Conservation (phyloP, 2,113 vertebrate genomes). For the Cettia cetti region DNA sequence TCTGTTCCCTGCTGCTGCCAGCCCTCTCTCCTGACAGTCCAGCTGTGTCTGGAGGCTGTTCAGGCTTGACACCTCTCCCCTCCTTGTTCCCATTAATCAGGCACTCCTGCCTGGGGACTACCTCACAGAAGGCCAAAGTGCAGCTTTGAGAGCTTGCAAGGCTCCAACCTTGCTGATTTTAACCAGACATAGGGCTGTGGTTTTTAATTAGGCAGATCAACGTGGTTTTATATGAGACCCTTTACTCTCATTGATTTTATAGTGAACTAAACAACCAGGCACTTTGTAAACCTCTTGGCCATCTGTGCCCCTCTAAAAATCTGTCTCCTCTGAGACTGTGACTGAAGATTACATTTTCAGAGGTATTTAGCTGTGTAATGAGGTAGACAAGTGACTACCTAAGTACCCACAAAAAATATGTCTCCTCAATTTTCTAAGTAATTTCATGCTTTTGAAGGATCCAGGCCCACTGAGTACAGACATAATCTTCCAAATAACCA, state of each 20-base stretch:
- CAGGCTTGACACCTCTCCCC: background rate
- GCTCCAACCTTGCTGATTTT: background rate
- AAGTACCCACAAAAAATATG: background rate
- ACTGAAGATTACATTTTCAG: background rate
- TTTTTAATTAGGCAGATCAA: background rate
- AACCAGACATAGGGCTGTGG: background rate
- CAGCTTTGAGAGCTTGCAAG: background rate
- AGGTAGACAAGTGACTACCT: background rate
- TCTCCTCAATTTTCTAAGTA: background rate
- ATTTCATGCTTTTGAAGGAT: background rate
- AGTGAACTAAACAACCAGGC: background rate
- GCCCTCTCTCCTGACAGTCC: background rate
- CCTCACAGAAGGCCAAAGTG: background rate
- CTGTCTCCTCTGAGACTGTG: background rate
- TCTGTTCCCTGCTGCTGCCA: background rate
- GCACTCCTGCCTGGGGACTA: background rate
- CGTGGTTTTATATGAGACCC: background rate
- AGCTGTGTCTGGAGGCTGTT: background rate
- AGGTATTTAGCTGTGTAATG: background rate
- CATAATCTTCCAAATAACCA: background rate
- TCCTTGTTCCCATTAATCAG: background rate
- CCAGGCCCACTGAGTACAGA: background rate
- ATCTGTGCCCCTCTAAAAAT: conserved; percentile 1
- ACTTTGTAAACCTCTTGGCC: background rate
- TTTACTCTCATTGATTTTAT: background rate